Base-by-base conservation (phyloP, 2,113 vertebrate genomes). In the Crocuta crocuta region DNA sequence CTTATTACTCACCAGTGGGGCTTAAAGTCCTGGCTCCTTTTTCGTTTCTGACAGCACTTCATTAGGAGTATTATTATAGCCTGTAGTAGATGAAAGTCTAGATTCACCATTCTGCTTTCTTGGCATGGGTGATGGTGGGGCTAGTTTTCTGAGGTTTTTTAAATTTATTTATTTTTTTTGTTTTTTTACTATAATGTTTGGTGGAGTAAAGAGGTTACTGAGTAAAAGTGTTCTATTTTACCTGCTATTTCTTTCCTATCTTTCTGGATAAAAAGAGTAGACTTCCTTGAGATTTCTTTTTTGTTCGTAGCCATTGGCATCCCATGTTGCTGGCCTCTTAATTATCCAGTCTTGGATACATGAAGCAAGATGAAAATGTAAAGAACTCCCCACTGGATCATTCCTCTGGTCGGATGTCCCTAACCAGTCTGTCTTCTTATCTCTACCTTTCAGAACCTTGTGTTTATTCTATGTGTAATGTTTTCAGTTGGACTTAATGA, bases 101-200 rank as follows among this genome's bases (percentile, higher is more conserved):
- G 35, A 73, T 35, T 45, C 10, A 3, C 8, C 31, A 63, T 6
- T 26, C 24, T 73, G 31, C 3, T 8, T 39, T 24, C 33, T 11
- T 63, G 19, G 28, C 16, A 65, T 3, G 92, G 19, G 19, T 11
- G 4, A 3, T 0, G 4, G 13, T 1, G 1, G 21, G 4, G 17
- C 7, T 15, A 39, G 19, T 11, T 45, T 58, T 48, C 24, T 66
- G 15, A 45, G 28, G 7, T 53, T 53, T 11, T 53, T 53, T 11
- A 39, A 39, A 39, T 39, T 53, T 53, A 12, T 53, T 53, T 53
- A 5, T 13, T 55, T 61, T 61, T 23, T 5, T 23, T 24, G 7
- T 23, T 61, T 61, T 23, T 61, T 61, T 24, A 9, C 55, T 61
- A 61, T 31, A n/a, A 2, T 43, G 24, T 63, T 63, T 83, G 16